A percentile compares a stretch with the other conserved stretches of the same genome.
phyloP scores from a whole-genome alignment of 2,797 vertebrate genomes.

The Acanthurus lineatus region DNA sequence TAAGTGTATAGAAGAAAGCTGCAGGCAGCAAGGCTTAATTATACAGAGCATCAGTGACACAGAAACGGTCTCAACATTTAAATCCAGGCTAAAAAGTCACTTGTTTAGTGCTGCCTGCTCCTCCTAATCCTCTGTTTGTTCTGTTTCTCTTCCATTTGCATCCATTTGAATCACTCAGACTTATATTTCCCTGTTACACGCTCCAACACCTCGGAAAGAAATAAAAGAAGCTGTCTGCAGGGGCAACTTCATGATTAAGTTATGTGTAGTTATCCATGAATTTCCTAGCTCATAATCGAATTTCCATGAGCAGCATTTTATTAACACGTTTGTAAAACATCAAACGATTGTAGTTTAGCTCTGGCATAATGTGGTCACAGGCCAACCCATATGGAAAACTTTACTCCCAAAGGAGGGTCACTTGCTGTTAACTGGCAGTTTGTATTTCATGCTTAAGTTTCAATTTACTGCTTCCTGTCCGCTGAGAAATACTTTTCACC shows the following conservation, averaged over 20 bases:
- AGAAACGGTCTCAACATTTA: constrained; percentile 25
- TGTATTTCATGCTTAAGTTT: constrained; percentile 39
- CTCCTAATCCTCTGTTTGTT: constrained; percentile 49
- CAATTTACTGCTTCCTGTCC: constrained; percentile 20
- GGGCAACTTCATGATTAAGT: background rate
- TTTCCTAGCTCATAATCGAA: constrained; percentile 12
- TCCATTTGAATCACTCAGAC: constrained; percentile 38
- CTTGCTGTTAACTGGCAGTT: constrained; percentile 22
- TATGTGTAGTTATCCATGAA: background rate
- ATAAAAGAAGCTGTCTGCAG: background rate
- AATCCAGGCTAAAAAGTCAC: constrained; percentile 47
- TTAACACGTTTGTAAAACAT: constrained; percentile 20
- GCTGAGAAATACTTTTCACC: constrained; percentile 16
- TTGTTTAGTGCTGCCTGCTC: constrained; percentile 46
- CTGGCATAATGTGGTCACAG: background rate
- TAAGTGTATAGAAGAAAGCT: constrained; percentile 19
- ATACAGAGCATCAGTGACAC: constrained; percentile 30
- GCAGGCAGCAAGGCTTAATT: constrained; percentile 30
- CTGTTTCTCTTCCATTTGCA: constrained; percentile 28
- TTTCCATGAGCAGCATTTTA: constrained; percentile 23
- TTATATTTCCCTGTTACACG: constrained; percentile 19
- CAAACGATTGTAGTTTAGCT: background rate
- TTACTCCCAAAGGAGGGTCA: background rate
- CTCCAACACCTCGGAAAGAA: constrained; percentile 4
- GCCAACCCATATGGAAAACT: background rate